Evolutionary conservation across 2,888 invertebrate species (phyloP), one percentile per base, ranked within the genome.

Genomic region (Sarcophaga carnaria): DNA sequence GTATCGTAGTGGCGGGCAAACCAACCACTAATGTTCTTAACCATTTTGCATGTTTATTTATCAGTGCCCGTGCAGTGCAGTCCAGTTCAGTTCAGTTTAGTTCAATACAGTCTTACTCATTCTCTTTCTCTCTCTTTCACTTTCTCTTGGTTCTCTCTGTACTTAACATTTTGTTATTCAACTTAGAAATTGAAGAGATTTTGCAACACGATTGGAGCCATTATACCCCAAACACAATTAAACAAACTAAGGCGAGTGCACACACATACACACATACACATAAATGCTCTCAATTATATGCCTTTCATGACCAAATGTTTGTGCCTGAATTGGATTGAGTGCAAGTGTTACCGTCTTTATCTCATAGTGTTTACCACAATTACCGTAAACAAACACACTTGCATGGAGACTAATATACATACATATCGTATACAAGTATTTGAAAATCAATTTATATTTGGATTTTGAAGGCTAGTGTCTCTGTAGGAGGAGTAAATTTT

Each of bases 201-300:
- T 72, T 83, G n/a, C 22, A 66, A 78, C 27, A 14, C 64, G 77
- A 71, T 83, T 72, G 78, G 77, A 25, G 0, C 25, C 74, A 60
- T 62, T 66, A 62, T 60, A 47, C 37, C 2, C 2, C 37, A 22
- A 37, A 37, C 49, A 64, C 10, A 8, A 45, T 8, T 54, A 75
- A n/a, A 11, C 54, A 64, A 66, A 71, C 37, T 64, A 76, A 66
- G 17, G 6, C 27, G 37, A 11, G 20, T 14, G n/a, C 67, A 14
- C 49, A 12, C 3, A 12, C 47, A 27, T 0, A 6, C 8, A 37
- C 37, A 14, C 49, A 14, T 3, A 49, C 14, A 54, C 17, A 14
- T 37, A 37, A 37, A 54, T 54, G 49, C 4, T 14, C 4, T 2
- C 17, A 17, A 37, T 37, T 37, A 10, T 37, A 37, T 37, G 37